phyloP scores from a whole-genome alignment of 2,888 invertebrate genomes.

The Psylliodes chrysocephalus region DNA sequence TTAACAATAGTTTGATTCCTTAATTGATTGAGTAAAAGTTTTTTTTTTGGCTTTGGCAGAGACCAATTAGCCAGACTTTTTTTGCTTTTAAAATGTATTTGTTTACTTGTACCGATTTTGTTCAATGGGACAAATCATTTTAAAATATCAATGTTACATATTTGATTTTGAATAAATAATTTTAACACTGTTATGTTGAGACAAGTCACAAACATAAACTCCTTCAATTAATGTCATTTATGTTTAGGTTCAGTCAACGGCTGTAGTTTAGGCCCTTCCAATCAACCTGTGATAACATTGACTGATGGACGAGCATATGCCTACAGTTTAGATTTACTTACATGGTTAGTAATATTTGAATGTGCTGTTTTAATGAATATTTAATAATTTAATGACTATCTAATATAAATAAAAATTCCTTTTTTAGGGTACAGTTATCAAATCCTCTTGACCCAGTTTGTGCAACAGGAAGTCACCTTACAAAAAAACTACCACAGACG shows the following conservation, averaged over 20 bases:
- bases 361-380: constrained; percentile 4
- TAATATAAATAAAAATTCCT: too few species aligned
- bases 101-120: too few species aligned
- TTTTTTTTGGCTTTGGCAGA: too few species aligned
- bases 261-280: constrained; percentile 70
- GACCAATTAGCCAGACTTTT: too few species aligned
- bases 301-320: constrained; percentile 87
- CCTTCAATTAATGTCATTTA: too few species aligned
- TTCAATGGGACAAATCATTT: too few species aligned
- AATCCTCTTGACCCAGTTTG: constrained; percentile 69
- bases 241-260: constrained; percentile 69
- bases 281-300: constrained; percentile 85
- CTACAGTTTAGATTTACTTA: constrained; percentile 79
- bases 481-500: constrained; percentile 57
- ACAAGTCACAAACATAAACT: too few species aligned
- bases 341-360: constrained; percentile 69
- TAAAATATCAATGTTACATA: not conserved
- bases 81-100: too few species aligned
- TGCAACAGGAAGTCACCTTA: constrained; percentile 63
- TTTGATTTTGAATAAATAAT: too few species aligned
- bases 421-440: constrained; percentile 66
- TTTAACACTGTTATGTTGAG: too few species aligned
- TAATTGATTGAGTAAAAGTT: too few species aligned
- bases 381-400: not conserved
- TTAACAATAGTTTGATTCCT: too few species aligned